Conservation (phyloP, 2,113 vertebrate species). For the Bufo gargarizans region DNA sequence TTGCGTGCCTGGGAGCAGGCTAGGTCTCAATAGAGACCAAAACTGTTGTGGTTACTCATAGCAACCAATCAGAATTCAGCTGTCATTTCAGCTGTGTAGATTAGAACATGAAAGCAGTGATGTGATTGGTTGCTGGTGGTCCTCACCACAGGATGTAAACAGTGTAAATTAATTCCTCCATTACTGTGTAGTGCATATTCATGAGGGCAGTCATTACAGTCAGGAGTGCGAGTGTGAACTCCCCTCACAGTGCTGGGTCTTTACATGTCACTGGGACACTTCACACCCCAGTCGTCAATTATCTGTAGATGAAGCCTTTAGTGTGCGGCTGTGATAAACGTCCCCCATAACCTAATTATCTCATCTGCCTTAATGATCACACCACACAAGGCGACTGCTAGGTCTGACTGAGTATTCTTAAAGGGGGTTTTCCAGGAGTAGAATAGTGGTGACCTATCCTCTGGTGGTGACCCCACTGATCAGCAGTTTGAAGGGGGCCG, state of each 20-base stretch:
- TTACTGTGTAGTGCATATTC: not conserved
- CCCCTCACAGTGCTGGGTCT: not conserved
- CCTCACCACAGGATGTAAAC: too few species aligned
- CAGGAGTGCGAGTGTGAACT: not conserved
- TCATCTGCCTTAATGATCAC: not conserved
- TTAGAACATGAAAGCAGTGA: not conserved
- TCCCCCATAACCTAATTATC: not conserved
- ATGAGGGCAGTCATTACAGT: not conserved
- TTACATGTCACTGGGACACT: slow-evolving; percentile 35
- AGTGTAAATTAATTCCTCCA: not conserved
- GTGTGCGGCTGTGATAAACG: not conserved
- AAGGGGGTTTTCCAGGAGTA: too few species aligned
- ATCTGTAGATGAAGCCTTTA: slow-evolving; percentile 19
- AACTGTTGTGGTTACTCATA: not conserved
- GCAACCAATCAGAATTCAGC: not conserved
- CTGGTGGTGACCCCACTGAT: too few species aligned
- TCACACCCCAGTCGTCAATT: slow-evolving; percentile 13
- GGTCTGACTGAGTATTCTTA: too few species aligned
- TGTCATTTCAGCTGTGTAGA: not conserved
- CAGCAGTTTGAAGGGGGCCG: too few species aligned
- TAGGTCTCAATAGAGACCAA: not conserved
- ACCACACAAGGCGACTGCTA: too few species aligned
- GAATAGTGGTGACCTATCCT: too few species aligned
- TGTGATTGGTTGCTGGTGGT: not conserved
- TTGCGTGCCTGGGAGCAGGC: not conserved